phyloP scores from a whole-genome alignment of 2,113 vertebrate species.

The Ovis aries region DNA sequence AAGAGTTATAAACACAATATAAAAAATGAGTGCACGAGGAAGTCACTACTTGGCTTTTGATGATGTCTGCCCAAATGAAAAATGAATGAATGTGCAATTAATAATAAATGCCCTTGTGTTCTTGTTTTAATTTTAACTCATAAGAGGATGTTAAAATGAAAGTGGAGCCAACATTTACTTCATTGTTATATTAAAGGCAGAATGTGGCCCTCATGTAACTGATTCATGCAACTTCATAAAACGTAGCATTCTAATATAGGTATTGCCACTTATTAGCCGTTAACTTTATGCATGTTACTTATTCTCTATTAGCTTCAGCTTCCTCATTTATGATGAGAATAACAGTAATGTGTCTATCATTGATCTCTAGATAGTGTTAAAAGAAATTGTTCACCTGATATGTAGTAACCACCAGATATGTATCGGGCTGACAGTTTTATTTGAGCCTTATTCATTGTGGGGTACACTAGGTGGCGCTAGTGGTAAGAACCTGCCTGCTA shows the following conservation, averaged over 20 bases:
- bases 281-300: not conserved
- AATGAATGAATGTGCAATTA: conserved; percentile 81
- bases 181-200: conserved; percentile 46
- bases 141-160: conserved; percentile 63
- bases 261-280: not conserved
- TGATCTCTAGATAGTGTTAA: not conserved
- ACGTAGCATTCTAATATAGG: not conserved
- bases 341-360: not conserved
- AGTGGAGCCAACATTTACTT: conserved; percentile 43
- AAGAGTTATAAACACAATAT: conserved; percentile 76
- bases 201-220: not conserved
- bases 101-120: conserved; percentile 82
- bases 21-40: conserved; percentile 76
- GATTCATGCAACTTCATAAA: conserved; percentile 10
- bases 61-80: conserved; percentile 81
- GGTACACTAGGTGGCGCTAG: not conserved
- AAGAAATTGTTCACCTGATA: not conserved
- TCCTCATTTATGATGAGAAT: not conserved
- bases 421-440: not conserved
- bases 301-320: not conserved
- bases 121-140: conserved; percentile 80
- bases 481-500: not conserved
- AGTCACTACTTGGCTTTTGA: conserved; percentile 80
- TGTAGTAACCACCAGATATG: not conserved
- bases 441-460: not conserved